These are phyloP conservation scores for Hapalemur alaotrensis DNA, from an alignment of 2,797 vertebrate genomes.

Conservation along the genomic window DNA sequence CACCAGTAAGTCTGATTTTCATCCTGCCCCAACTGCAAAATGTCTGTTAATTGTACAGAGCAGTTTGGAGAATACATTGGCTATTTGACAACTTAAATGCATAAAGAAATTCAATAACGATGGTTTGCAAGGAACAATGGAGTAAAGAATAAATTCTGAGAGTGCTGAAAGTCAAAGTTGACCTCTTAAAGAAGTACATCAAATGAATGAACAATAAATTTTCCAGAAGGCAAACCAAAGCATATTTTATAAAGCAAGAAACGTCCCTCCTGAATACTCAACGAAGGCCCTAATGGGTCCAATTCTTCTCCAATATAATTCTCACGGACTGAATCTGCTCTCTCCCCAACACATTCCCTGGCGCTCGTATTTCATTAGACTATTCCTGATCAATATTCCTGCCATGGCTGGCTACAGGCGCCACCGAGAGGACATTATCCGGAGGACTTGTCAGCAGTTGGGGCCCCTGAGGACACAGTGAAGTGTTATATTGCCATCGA, in stretches of 20 bases:
- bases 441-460: not conserved
- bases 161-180: constrained; percentile 65
- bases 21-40: constrained; percentile 38
- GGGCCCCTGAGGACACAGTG: not conserved
- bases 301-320: constrained; percentile 25
- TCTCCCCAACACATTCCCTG: not conserved
- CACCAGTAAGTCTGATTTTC: constrained; percentile 47
- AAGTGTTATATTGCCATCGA: not conserved
- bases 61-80: constrained; percentile 17
- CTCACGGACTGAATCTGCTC: not conserved
- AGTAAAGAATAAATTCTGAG: constrained; percentile 71
- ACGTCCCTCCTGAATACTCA: constrained; percentile 64
- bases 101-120: constrained; percentile 59
- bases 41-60: constrained; percentile 43
- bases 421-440: not conserved
- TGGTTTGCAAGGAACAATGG: constrained; percentile 57
- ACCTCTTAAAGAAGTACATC: constrained; percentile 73
- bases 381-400: constrained; percentile 49
- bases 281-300: constrained; percentile 49
- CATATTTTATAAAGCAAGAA: constrained; percentile 69
- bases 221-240: constrained; percentile 67
- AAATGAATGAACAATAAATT: constrained; percentile 76
- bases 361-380: constrained; percentile 55
- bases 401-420: not conserved
- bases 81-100: constrained; percentile 38